Evolutionary conservation across 2,797 vertebrate genomes (phyloP), one percentile per base, ranked within the genome.

Genomic region (Brachymystax lenok): DNA sequence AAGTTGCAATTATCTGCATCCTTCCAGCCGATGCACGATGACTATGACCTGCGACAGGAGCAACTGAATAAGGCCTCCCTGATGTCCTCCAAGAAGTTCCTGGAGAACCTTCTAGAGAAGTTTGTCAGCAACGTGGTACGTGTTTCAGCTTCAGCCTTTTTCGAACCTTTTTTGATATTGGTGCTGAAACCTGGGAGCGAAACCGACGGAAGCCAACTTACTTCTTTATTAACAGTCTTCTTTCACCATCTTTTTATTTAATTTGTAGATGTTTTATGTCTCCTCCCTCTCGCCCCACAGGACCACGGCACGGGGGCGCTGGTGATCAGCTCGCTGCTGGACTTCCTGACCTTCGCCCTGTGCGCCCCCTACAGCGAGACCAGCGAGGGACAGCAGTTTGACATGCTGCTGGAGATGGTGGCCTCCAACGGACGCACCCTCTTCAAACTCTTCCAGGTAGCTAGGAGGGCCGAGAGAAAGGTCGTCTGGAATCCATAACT

Each of bases 311-410:
- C 97, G 4, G 98, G 98, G 88, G 98, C 98, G 71, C 93, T 99
- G 81, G 98, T 99, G 83, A 99, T 99, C 94, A 99, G 98, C 93
- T 96, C 98, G 0, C 95, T 99, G 83, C 91, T 99, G 94, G 98
- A 99, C 93, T 99, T 99, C 94, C 93, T 99, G 89, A 99, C 98
- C 1, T 99, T 99, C 91, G 96, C 98, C 78, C 97, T 99, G 24
- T 99, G 98, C 91, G 98, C 98, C 82, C 98, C 98, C 0, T 99
- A 99, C 89, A 99, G 98, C 78, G 98, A 99, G 92, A 99, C 98
- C 79, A 99, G 97, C 2, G 98, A 99, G 89, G 95, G 98, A 73
- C 98, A 99, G 92, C 98, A 99, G 92, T 99, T 99, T 85, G 98
- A 99, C 89, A 99, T 99, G 97, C 92, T 99, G 82, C 93, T 99